Conservation (phyloP, 2,797 vertebrate genomes). For the Rhinoraja longicauda region DNA sequence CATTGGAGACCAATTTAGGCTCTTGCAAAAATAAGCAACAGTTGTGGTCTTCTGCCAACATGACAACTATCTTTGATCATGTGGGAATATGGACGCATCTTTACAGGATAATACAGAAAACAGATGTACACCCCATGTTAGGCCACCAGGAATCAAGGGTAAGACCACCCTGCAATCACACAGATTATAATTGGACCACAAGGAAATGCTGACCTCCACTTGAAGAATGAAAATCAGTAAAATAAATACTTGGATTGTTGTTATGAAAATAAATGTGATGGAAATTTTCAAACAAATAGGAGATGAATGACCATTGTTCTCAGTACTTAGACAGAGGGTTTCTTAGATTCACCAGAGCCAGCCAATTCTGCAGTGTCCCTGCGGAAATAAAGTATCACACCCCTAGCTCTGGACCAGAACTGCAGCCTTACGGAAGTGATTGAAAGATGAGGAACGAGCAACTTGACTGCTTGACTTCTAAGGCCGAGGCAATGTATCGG, state of each 20-base stretch:
- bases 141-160: conserved; percentile 2
- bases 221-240: neutral
- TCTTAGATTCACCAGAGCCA: neutral
- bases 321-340: neutral
- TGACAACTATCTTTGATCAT: neutral
- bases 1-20: neutral
- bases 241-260: neutral
- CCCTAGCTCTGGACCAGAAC: neutral
- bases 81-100: neutral
- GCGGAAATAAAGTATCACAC: neutral
- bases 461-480: neutral
- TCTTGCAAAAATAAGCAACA: neutral
- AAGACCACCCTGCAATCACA: neutral
- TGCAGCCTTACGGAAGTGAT: neutral
- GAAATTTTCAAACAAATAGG: neutral
- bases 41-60: neutral
- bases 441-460: neutral
- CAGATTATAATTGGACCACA: neutral
- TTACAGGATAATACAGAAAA: neutral
- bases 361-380: neutral
- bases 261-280: neutral
- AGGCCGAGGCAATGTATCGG: too few species aligned
- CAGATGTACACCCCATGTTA: neutral
- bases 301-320: neutral
- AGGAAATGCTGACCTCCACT: neutral